phyloP scores from a whole-genome alignment of 2,888 invertebrate genomes.

The Xestia rhomboidea region DNA sequence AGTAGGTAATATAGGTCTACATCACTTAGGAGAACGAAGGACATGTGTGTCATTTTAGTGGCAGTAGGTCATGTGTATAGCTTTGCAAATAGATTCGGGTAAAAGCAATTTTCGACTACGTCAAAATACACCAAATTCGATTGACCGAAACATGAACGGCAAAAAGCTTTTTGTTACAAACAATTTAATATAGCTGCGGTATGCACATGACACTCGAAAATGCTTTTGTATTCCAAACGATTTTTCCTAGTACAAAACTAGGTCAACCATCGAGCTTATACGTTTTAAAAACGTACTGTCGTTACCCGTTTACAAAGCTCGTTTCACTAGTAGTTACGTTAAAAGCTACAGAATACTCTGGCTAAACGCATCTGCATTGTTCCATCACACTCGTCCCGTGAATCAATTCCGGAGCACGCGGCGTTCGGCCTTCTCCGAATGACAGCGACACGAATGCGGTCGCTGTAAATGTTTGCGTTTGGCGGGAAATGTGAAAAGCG shows the following conservation, averaged over 20 bases:
- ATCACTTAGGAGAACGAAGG: background rate
- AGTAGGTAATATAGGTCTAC: slow-evolving; percentile 14
- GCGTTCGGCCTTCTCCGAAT: slow-evolving; percentile 62
- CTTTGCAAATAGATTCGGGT: background rate
- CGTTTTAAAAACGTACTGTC: slow-evolving; percentile 59
- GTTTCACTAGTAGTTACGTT: slow-evolving; percentile 66
- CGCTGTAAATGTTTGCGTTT: slow-evolving; percentile 73
- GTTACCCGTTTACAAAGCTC: slow-evolving; percentile 57
- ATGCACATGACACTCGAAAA: slow-evolving; percentile 49
- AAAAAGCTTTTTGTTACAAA: slow-evolving; percentile 54
- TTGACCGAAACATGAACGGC: slow-evolving; percentile 15
- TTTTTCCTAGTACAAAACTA: slow-evolving; percentile 54
- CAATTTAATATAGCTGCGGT: slow-evolving; percentile 43
- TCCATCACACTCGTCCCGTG: slow-evolving; percentile 80
- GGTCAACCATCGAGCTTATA: slow-evolving; percentile 56
- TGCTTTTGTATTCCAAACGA: slow-evolving; percentile 55
- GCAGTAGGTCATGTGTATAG: background rate
- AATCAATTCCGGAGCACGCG: slow-evolving; percentile 78
- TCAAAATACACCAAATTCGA: slow-evolving; percentile 15
- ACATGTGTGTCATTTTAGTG: background rate
- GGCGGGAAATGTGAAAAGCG: slow-evolving; percentile 77
- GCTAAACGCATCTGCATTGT: slow-evolving; percentile 82
- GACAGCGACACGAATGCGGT: slow-evolving; percentile 74
- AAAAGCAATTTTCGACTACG: slow-evolving; percentile 12
- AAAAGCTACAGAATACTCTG: slow-evolving; percentile 69